Evolutionary conservation across 2,797 vertebrate species (phyloP).

Genomic region (Triplophysa bombifrons): DNA sequence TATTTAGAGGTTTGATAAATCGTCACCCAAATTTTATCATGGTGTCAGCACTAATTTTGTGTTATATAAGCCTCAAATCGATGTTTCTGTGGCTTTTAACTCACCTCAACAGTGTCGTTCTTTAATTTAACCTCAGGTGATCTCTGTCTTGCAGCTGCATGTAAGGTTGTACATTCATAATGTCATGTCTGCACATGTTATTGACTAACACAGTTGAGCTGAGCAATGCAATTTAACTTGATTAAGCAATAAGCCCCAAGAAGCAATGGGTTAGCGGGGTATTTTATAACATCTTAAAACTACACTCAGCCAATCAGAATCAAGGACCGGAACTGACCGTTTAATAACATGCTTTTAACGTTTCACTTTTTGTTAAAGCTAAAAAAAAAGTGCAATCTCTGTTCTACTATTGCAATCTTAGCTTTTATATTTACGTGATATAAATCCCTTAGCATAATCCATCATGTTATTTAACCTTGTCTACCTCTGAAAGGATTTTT

Average conservation of each 20-base stretch:
- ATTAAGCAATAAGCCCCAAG: neutral
- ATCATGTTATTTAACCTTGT: too few species aligned
- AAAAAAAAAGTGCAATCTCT: too few species aligned
- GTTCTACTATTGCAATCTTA: neutral
- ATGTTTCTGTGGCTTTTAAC: neutral
- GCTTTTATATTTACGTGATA: neutral
- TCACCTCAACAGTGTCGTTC: neutral
- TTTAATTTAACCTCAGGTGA: conserved; percentile 24
- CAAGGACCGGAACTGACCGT: too few species aligned
- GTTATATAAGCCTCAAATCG: neutral
- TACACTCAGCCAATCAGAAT: too few species aligned
- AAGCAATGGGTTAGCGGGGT: too few species aligned
- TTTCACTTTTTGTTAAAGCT: too few species aligned
- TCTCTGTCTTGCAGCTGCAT: conserved; percentile 33
- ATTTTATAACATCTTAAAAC: too few species aligned
- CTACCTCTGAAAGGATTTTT: too few species aligned
- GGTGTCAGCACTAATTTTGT: neutral
- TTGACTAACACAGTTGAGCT: conserved; percentile 54
- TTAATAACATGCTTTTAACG: neutral
- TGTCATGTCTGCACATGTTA: conserved; percentile 65
- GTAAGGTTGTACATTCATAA: conserved; percentile 16
- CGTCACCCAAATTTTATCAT: neutral
- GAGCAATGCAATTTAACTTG: conserved; percentile 40
- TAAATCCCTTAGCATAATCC: too few species aligned
- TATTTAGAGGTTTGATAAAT: too few species aligned